phyloP scores from a whole-genome alignment of 2,888 invertebrate genomes.

The Glaucopsyche alexis region DNA sequence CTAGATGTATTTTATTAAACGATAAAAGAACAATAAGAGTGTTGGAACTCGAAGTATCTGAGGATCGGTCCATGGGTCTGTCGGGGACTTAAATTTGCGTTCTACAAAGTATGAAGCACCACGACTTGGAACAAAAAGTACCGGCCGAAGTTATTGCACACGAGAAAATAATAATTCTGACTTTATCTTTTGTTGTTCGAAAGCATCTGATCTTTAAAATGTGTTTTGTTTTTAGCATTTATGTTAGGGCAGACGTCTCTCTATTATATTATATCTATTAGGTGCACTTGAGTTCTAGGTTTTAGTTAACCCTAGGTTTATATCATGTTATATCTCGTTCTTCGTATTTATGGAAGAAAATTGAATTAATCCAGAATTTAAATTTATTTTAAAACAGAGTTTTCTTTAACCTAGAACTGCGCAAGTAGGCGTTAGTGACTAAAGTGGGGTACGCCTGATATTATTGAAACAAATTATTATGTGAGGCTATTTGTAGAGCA shows the following conservation, averaged over 20 bases:
- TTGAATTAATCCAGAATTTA: too few species aligned
- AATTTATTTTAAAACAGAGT: too few species aligned
- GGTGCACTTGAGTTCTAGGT: too few species aligned
- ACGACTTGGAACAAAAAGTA: background rate
- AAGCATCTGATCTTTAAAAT: slow-evolving; percentile 17
- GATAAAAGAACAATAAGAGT: slow-evolving; percentile 22
- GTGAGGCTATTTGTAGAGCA: too few species aligned
- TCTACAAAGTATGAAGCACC: slow-evolving; percentile 20
- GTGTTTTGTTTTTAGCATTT: background rate
- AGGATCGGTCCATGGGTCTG: slow-evolving; percentile 12
- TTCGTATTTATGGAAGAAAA: too few species aligned
- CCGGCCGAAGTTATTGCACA: slow-evolving; percentile 6
- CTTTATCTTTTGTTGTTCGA: slow-evolving; percentile 21
- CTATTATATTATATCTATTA: background rate
- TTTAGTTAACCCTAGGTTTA: too few species aligned
- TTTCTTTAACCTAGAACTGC: too few species aligned
- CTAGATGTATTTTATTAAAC: slow-evolving; percentile 1
- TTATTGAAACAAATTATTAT: too few species aligned
- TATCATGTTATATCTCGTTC: too few species aligned
- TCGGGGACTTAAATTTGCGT: slow-evolving; percentile 23
- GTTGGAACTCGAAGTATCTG: slow-evolving; percentile 21
- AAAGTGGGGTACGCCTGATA: too few species aligned
- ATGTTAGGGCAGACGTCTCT: background rate
- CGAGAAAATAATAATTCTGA: slow-evolving; percentile 25
- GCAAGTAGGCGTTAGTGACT: too few species aligned